Evolutionary conservation across 1,140 invertebrate genomes (phyloP).

Genomic region (Ctenoplectra terminalis): DNA sequence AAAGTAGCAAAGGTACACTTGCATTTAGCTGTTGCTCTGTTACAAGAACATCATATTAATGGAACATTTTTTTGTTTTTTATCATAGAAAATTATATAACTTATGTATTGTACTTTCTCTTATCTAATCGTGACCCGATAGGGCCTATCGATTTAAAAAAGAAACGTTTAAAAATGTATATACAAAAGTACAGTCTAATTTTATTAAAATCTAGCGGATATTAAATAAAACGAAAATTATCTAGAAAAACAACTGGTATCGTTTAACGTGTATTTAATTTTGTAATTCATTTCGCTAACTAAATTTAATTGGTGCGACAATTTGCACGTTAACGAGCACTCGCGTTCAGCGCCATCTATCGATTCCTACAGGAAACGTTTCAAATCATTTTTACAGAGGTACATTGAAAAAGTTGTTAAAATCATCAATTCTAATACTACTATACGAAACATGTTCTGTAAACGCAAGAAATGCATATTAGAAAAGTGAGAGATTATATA

Average conservation of each 20-base stretch:
- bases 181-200: neutral
- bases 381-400: neutral
- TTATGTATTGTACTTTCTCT: neutral
- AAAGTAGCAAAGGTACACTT: neutral
- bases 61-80: neutral
- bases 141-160: neutral
- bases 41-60: neutral
- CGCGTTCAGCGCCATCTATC: slow-evolving; percentile 46
- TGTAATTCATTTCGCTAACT: slow-evolving; percentile 31
- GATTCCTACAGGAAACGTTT: slow-evolving; percentile 10
- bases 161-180: neutral
- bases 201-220: neutral
- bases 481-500: neutral
- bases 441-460: neutral
- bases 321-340: neutral
- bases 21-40: no score
- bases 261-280: neutral
- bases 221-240: neutral
- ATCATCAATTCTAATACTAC: neutral
- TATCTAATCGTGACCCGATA: neutral
- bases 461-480: neutral
- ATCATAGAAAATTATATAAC: neutral
- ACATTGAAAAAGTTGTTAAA: neutral
- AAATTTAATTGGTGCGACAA: slow-evolving; percentile 14
- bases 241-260: neutral